Evolutionary conservation across 2,797 vertebrate genomes (phyloP).

Genomic region (Cynopterus sphinx): DNA sequence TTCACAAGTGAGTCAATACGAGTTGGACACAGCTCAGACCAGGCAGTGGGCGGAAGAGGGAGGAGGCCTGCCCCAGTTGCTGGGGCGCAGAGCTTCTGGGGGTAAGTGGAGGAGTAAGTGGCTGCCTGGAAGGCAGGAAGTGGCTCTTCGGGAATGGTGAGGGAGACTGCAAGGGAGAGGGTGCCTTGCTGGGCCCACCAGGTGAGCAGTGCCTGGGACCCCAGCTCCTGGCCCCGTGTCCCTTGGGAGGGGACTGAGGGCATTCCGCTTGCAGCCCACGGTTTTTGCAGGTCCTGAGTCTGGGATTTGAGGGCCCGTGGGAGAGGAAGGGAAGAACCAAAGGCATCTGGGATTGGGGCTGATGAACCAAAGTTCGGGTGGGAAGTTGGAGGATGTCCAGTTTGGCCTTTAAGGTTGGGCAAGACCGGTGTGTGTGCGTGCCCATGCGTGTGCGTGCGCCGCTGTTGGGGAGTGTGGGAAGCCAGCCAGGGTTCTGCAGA

Average conservation of each 20-base stretch:
- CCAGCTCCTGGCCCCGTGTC: background rate
- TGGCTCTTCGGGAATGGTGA: background rate
- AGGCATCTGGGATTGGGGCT: background rate
- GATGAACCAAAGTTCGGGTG: background rate
- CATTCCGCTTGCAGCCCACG: background rate
- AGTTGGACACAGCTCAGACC: constrained; percentile 36
- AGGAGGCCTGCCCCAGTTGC: background rate
- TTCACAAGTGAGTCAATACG: constrained; percentile 42
- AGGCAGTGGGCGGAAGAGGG: constrained; percentile 12
- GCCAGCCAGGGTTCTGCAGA: background rate
- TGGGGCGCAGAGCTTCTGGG: constrained; percentile 1
- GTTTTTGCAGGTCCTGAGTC: background rate
- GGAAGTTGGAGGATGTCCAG: background rate
- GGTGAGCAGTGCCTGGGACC: constrained; percentile 33
- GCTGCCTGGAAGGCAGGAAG: constrained; percentile 14
- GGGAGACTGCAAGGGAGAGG: background rate
- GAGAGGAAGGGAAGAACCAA: background rate
- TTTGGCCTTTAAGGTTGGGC: background rate
- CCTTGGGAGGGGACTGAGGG: background rate
- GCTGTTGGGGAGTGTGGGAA: background rate
- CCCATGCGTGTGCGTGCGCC: background rate
- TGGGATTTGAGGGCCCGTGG: background rate
- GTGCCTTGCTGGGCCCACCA: background rate
- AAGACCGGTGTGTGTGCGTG: background rate
- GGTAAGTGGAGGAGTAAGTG: background rate